phyloP scores from a whole-genome alignment of 2,888 invertebrate genomes.

The Cylindroiulus punctatus region DNA sequence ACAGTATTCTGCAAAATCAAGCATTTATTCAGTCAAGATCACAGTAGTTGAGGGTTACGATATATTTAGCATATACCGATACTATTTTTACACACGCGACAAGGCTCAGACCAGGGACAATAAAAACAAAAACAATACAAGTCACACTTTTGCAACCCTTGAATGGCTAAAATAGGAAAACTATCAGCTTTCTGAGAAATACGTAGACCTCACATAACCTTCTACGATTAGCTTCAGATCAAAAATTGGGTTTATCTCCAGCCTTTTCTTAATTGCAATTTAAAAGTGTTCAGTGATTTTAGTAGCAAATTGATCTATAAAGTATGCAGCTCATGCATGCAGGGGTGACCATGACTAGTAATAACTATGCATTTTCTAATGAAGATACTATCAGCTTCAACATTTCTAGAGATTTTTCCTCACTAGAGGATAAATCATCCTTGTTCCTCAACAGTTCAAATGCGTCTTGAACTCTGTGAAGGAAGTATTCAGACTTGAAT shows the following conservation, averaged over 20 bases:
- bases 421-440: not conserved
- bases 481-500: slow-evolving; percentile 4
- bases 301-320: not conserved
- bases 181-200: slow-evolving; percentile 8
- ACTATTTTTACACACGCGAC: not conserved
- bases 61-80: slow-evolving; percentile 14
- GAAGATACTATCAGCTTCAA: not conserved
- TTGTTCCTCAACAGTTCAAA: not conserved
- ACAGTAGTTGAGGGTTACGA: slow-evolving; percentile 32
- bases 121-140: slow-evolving; percentile 31
- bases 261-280: not conserved
- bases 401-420: not conserved
- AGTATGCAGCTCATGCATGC: not conserved
- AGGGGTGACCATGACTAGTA: not conserved
- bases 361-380: slow-evolving; percentile 16
- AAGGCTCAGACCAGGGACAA: slow-evolving; percentile 21
- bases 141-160: slow-evolving; percentile 19
- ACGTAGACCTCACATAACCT: not conserved
- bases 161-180: slow-evolving; percentile 20
- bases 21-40: slow-evolving; percentile 24
- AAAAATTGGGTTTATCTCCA: not conserved
- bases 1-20: not conserved
- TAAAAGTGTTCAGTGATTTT: not conserved
- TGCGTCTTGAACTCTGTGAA: slow-evolving; percentile 11
- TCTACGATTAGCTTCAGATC: not conserved